These are phyloP conservation scores for Apostichopus californicus DNA, from an alignment of 35 echinoderm and acorn worm species.

Conservation along the genomic window DNA sequence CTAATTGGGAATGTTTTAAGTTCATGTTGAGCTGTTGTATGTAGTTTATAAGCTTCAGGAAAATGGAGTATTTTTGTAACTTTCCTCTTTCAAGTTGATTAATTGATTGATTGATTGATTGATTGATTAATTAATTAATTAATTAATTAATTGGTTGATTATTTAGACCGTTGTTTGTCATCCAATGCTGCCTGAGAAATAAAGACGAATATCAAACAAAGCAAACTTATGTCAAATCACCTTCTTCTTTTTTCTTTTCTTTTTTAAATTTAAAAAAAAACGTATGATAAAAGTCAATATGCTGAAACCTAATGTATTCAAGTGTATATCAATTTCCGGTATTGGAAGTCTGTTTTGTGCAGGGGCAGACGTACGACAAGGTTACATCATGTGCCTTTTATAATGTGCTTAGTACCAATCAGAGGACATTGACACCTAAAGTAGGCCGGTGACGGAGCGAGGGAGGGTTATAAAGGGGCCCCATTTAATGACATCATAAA, in stretches of 20 bases:
- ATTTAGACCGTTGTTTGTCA: not conserved
- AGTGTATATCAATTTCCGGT: too few relatives aligned
- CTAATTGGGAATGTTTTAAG: not conserved
- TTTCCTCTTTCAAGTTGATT: not conserved
- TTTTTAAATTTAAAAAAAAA: not conserved
- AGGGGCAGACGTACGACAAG: too few relatives aligned
- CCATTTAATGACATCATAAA: too few relatives aligned
- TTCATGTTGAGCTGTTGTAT: not conserved
- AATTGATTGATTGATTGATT: not conserved
- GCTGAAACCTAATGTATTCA: too few relatives aligned
- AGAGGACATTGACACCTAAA: too few relatives aligned
- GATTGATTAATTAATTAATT: too few relatives aligned
- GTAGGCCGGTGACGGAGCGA: too few relatives aligned
- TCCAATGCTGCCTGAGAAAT: conserved; percentile 13
- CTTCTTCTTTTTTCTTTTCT: not conserved
- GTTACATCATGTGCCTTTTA: too few relatives aligned
- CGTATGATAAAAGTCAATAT: too few relatives aligned
- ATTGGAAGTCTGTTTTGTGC: too few relatives aligned
- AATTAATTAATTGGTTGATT: not conserved
- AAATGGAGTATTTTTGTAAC: conserved; percentile 14
- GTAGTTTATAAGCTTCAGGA: conserved; percentile 2
- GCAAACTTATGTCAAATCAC: not conserved
- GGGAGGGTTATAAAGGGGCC: too few relatives aligned
- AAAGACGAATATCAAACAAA: conserved; percentile 11
- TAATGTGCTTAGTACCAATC: too few relatives aligned